Evolutionary conservation across 2,113 vertebrate genomes (phyloP).

Genomic region (Mastomys natalensis): DNA sequence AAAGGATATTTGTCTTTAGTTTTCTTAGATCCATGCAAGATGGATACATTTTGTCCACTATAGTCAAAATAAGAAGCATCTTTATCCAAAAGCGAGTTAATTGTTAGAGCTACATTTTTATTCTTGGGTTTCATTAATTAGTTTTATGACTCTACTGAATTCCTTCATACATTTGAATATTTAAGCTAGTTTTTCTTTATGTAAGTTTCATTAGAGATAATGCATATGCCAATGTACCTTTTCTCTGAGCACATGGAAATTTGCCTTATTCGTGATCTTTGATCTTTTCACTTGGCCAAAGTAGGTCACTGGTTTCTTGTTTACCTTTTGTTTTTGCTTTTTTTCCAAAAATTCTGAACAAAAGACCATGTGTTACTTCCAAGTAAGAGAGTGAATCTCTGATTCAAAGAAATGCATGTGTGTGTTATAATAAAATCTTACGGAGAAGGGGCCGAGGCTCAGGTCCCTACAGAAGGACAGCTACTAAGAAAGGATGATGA

Average conservation of each 20-base stretch:
- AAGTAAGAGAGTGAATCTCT: accelerated
- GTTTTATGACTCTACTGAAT: not conserved
- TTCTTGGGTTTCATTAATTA: not conserved
- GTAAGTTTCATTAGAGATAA: not conserved
- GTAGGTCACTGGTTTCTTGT: not conserved
- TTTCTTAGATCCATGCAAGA: not conserved
- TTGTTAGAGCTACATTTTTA: not conserved
- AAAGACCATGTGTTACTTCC: not conserved
- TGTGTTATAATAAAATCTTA: not conserved
- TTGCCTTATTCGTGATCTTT: not conserved
- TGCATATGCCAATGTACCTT: not conserved
- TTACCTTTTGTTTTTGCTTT: not conserved
- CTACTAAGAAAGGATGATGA: not conserved
- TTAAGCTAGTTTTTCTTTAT: not conserved
- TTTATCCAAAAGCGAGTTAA: not conserved
- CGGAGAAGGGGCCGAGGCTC: not conserved
- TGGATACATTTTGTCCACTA: not conserved
- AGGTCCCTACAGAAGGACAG: not conserved
- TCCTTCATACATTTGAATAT: not conserved
- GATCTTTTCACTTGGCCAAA: not conserved
- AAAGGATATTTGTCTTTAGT: not conserved
- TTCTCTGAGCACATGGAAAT: not conserved
- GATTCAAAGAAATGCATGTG: not conserved
- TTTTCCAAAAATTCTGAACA: not conserved
- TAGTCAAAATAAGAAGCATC: not conserved